Base-by-base conservation (phyloP, 2,888 invertebrate species). In the Caenorhabditis sp. region DNA sequence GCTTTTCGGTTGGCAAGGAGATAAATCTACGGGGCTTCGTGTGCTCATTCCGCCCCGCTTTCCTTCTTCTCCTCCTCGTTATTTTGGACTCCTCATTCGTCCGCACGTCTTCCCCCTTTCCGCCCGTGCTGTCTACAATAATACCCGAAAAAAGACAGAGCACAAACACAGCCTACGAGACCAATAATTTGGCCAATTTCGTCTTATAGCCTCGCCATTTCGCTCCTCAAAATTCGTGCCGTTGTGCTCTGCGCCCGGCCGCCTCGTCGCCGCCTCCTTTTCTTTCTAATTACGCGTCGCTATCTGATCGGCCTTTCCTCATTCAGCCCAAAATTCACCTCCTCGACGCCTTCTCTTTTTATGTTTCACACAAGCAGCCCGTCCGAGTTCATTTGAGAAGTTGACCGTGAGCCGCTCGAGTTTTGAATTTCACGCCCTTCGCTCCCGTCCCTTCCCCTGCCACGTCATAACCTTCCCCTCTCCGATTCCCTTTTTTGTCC, bases 171-270 rank as follows among this genome's bases (percentile, higher is more conserved):
- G 20, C 22, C 30, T 45, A 30, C 52, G 59, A 70, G 52, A 59
- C 61, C 62, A 61, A 61, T 66, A 73, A 73, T 63, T 73, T 73
- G 56, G 63, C 63, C 63, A 63, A 73, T 63, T 73, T 62, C 58
- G 56, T 62, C 56, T 55, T 70, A 58, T 70, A 52, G 58, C 70
- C 70, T 48, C 50, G 59, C 59, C 59, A 70, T 59, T 70, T 59
- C 52, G 48, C 65, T 59, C 43, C 59, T 59, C 68, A 59, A 59
- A 70, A 59, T 45, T 70, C 50, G 59, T 52, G 35, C 30, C 22
- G 11, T 41, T 13, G 27, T 30, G 20, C 53, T 26, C 11, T 13
- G 9, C 11, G 35, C 35, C 9, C 20, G 7, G 13, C 32, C 43
- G 8, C 15, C 20, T 35, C 50, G 6, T 26, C 37, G 22, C 32